Conservation (phyloP, 1,140 invertebrate species). For the Dolichoris vasculosae region DNA sequence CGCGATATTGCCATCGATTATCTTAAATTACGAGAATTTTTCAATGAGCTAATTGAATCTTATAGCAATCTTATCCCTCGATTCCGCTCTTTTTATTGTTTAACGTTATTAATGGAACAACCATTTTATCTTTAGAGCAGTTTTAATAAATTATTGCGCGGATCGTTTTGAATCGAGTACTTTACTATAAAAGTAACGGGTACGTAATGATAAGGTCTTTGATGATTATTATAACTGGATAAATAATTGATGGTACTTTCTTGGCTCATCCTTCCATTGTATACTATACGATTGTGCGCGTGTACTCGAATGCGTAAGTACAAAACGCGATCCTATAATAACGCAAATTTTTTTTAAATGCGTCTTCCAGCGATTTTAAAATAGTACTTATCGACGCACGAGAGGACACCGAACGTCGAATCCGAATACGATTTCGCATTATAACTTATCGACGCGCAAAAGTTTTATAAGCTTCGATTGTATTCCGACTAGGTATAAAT, state of each 20-base stretch:
- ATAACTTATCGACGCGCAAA: neutral
- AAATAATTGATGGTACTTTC: constrained; percentile 42
- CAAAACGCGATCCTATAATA: neutral
- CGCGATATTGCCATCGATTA: too few relatives aligned
- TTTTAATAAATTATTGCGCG: neutral
- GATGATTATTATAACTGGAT: constrained; percentile 47
- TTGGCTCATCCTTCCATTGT: constrained; percentile 26
- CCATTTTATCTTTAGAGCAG: neutral
- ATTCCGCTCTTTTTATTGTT: neutral
- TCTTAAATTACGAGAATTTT: neutral
- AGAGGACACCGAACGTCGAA: neutral
- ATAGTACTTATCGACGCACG: neutral
- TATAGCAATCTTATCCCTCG: neutral
- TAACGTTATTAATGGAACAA: neutral
- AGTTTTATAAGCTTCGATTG: neutral
- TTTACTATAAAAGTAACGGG: constrained; percentile 25
- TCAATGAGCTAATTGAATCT: neutral
- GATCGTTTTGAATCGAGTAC: neutral
- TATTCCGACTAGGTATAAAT: neutral
- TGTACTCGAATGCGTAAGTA: neutral
- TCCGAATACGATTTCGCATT: neutral
- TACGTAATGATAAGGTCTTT: constrained; percentile 19
- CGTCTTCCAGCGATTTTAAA: neutral
- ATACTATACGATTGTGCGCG: neutral
- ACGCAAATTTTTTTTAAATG: neutral